A percentile compares a stretch with the other conserved stretches of the same genome.
Evolutionary conservation across 1,140 invertebrate genomes (phyloP).

Genomic region (Drosophila albomicans): DNA sequence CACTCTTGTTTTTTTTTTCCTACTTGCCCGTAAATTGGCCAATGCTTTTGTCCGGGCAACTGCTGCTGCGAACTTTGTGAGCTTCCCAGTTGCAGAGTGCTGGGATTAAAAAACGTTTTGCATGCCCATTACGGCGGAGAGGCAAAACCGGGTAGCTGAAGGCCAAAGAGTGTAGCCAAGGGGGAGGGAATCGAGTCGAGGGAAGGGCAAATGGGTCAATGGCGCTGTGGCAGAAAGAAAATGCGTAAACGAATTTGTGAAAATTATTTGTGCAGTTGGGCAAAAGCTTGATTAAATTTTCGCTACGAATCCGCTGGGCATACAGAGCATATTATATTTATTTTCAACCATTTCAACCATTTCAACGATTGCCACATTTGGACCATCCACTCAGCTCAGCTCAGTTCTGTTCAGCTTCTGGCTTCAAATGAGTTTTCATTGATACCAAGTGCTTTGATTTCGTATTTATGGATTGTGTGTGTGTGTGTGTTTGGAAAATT

Average conservation of each 20-base stretch:
- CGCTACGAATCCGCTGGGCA: constrained; percentile 63
- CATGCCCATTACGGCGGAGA: constrained; percentile 57
- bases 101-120: constrained; percentile 79
- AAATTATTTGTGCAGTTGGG: constrained; percentile 68
- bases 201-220: not conserved
- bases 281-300: constrained; percentile 74
- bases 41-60: constrained; percentile 33
- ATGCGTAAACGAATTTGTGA: constrained; percentile 78
- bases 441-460: constrained; percentile 66
- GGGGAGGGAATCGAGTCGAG: not conserved
- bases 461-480: constrained; percentile 21
- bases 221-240: constrained; percentile 44
- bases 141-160: not conserved
- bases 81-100: constrained; percentile 26
- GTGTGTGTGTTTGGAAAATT: constrained; percentile 40
- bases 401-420: not conserved
- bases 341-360: not conserved
- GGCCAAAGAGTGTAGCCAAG: constrained; percentile 9
- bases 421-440: constrained; percentile 69
- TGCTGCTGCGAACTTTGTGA: constrained; percentile 3
- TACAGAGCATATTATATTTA: constrained; percentile 59
- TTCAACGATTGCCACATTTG: not conserved
- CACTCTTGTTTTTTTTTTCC: constrained; percentile 16
- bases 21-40: constrained; percentile 44
- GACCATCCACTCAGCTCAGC: too few species aligned